Base-by-base conservation (phyloP, 2,797 vertebrate genomes). In the Sebastes elongatus region DNA sequence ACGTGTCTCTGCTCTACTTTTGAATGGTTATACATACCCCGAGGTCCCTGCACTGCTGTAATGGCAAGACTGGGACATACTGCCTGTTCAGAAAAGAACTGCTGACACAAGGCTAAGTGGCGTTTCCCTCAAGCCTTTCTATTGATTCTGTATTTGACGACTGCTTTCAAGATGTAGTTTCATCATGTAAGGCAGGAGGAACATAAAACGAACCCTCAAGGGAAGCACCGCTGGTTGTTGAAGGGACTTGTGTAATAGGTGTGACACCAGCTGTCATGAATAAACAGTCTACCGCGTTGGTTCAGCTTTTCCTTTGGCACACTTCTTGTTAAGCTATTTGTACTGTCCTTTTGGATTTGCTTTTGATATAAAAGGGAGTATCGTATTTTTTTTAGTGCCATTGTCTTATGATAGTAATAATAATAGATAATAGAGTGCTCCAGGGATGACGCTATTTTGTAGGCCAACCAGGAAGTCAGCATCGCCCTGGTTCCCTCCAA, bases 111-210 rank as follows among this genome's bases (percentile, higher is more conserved):
- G 56, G 69, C 72, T 80, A 85, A 87, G 70, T 73, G 74, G 88
- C 77, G 62, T 73, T 86, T 84, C 79, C 86, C 67, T 9, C 38
- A 14, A 86, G 77, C 46, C 60, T 78, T 30, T 83, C 46, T 81
- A 79, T 89, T 91, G 82, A 89, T 83, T 84, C 69, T 76, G 61
- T 65, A 59, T 86, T 89, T 91, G 75, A 92, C 7, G 27, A 53
- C 46, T 64, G 66, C 90, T 88, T 88, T 89, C 61, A 91, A 84
- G 74, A 78, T 46, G 64, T 53, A 65, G 74, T 84, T 88, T 88
- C 20, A 52, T 46, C 57, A 81, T 81, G 79, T 63, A 61, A 70
- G 63, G 42, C 68, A 64, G 63, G 49, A 8, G 68, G 52, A 78
- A 78, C 83, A 86, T 81, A 85, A 92, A 93, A 86, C 42, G 86